These are phyloP conservation scores for Eleutherodactylus coqui DNA, from an alignment of 2,797 vertebrate species.

Conservation along the genomic window DNA sequence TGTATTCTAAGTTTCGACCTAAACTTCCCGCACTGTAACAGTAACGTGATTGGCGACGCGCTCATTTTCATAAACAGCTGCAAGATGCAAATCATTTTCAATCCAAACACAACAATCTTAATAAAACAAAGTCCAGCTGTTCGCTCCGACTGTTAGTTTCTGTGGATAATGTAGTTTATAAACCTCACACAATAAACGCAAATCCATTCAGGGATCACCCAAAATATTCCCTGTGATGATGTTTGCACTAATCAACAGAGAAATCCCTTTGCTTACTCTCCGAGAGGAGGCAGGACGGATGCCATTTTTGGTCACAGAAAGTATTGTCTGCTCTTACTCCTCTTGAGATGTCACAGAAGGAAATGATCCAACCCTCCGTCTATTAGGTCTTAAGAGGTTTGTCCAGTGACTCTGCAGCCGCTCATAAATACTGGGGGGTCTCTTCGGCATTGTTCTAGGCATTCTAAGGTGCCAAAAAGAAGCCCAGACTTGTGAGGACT, in stretches of 20 bases:
- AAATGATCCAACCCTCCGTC: background rate
- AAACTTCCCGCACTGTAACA: conserved; percentile 36
- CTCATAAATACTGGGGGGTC: background rate
- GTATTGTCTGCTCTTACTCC: background rate
- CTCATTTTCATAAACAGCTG: conserved; percentile 45
- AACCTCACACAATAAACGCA: conserved; percentile 37
- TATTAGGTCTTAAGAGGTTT: background rate
- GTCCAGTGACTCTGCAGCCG: background rate
- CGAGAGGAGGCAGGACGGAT: background rate
- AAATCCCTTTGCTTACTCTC: conserved; percentile 31
- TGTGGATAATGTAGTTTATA: conserved; percentile 32
- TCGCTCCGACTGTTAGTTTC: conserved; percentile 45
- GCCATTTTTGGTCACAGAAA: conserved; percentile 50
- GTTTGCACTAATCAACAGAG: background rate
- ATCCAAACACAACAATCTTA: conserved; percentile 57
- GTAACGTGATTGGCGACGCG: conserved; percentile 36
- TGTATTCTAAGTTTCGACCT: background rate
- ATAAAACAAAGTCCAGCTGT: conserved; percentile 57
- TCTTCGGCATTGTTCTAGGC: background rate
- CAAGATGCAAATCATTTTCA: conserved; percentile 36
- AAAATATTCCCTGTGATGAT: conserved; percentile 2
- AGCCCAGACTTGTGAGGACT: background rate
- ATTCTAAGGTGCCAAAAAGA: background rate
- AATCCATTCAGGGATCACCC: conserved; percentile 35
- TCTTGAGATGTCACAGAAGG: conserved; percentile 12